Percentiles rank a stretch among this genome's conserved stretches.
Conservation (phyloP, 2,113 vertebrate species). For the Neodontobutis hainanensis region DNA sequence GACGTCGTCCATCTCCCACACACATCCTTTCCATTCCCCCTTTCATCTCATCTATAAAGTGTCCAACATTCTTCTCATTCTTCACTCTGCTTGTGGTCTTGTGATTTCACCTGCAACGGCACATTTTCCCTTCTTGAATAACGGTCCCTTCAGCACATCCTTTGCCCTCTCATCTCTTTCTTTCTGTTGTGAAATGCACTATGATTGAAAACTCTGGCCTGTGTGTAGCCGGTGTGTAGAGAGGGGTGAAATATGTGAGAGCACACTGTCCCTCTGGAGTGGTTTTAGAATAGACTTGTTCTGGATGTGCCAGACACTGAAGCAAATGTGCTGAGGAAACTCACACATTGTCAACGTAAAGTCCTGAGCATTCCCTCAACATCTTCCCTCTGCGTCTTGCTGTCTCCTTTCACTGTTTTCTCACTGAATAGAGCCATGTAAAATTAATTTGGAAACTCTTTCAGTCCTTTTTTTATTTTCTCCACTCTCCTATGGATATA, state of each 20-base stretch:
- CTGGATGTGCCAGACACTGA: conserved; percentile 38
- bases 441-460: conserved; percentile 28
- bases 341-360: conserved; percentile 30
- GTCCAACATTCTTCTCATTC: conserved; percentile 25
- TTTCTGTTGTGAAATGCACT: conserved; percentile 14
- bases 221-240: conserved; percentile 13
- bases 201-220: conserved; percentile 43
- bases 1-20: conserved; percentile 40
- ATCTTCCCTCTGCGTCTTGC: not conserved
- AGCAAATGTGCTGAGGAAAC: conserved; percentile 33
- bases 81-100: conserved; percentile 25
- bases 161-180: not conserved
- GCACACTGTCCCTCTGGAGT: conserved; percentile 27
- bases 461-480: not conserved
- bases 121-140: conserved; percentile 14
- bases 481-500: conserved; percentile 4
- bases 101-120: conserved; percentile 29
- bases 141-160: conserved; percentile 20
- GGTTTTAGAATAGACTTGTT: conserved; percentile 43
- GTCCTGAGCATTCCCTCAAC: conserved; percentile 8
- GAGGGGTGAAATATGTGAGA: conserved; percentile 41
- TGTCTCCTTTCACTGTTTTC: conserved; percentile 9
- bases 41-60: conserved; percentile 25
- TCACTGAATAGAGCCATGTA: conserved; percentile 17
- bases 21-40: conserved; percentile 5